Conservation (phyloP, 2,113 vertebrate species). For the Pogona vitticeps region DNA sequence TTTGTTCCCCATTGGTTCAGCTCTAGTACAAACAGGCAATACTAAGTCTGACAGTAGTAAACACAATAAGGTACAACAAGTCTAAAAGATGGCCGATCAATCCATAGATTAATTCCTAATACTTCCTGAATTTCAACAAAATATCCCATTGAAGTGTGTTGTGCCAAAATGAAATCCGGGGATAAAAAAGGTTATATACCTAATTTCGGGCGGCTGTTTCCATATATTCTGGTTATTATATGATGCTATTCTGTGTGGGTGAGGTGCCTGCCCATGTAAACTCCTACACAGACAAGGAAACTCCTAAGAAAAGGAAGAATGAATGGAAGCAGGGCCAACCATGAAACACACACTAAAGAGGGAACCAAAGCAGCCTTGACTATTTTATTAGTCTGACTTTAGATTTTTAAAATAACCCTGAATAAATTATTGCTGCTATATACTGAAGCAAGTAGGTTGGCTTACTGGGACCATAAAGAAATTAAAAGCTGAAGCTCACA, state of each 20-base stretch:
- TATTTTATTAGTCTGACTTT: not conserved
- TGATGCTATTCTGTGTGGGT: not conserved
- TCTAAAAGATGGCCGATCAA: not conserved
- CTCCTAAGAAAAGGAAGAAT: not conserved
- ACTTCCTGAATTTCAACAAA: not conserved
- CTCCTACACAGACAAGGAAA: not conserved
- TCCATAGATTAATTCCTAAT: not conserved
- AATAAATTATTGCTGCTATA: slow-evolving; percentile 32
- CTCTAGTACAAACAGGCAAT: not conserved
- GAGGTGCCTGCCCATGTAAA: not conserved
- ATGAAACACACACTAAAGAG: not conserved
- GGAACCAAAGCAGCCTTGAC: not conserved
- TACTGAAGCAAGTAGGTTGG: slow-evolving; percentile 13
- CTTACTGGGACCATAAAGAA: not conserved
- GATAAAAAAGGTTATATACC: not conserved
- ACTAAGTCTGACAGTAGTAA: no score
- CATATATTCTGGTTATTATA: not conserved
- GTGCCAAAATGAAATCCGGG: not conserved
- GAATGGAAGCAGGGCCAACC: not conserved
- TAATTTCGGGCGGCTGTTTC: not conserved
- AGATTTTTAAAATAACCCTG: not conserved
- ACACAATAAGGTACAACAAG: no score
- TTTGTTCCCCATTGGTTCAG: not conserved
- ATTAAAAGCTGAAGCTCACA: slow-evolving; percentile 32
- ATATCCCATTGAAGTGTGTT: no score